phyloP scores from a whole-genome alignment of 2,888 invertebrate genomes.

The Cephalotes varians region DNA sequence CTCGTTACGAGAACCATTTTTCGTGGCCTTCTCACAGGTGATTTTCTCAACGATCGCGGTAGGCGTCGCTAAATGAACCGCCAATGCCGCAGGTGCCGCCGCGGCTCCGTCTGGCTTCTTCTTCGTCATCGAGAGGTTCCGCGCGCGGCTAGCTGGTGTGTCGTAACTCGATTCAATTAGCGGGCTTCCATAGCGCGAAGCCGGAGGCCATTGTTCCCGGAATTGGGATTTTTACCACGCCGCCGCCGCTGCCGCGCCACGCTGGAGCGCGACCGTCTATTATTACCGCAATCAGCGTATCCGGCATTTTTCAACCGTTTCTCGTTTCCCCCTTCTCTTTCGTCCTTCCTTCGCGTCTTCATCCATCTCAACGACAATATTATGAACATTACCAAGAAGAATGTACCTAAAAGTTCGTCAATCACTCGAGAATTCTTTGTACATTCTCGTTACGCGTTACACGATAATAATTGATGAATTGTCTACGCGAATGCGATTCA shows the following conservation, averaged over 20 bases:
- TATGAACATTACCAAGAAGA: neutral
- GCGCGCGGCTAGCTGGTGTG: constrained; percentile 63
- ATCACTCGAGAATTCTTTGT: neutral
- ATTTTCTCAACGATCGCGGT: constrained; percentile 35
- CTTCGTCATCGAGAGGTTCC: constrained; percentile 53
- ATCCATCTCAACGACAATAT: constrained; percentile 7
- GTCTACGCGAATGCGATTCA: neutral
- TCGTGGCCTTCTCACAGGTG: constrained; percentile 28
- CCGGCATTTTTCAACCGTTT: constrained; percentile 81
- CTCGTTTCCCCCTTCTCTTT: constrained; percentile 14
- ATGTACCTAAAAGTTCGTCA: constrained; percentile 9
- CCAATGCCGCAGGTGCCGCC: neutral
- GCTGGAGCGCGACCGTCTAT: constrained; percentile 65
- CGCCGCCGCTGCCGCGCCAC: constrained; percentile 66
- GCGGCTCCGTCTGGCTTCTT: constrained; percentile 58
- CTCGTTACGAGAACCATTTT: constrained; percentile 7
- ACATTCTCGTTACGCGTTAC: neutral
- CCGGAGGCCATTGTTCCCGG: constrained; percentile 81
- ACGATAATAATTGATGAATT: constrained; percentile 5
- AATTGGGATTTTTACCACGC: constrained; percentile 82
- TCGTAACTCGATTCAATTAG: constrained; percentile 84
- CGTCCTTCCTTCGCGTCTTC: neutral
- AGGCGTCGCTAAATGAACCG: constrained; percentile 33
- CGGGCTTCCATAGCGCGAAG: constrained; percentile 81
- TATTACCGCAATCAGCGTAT: constrained; percentile 81